These are phyloP conservation scores for Aramus guarauna DNA, from an alignment of 2,113 vertebrate species.

Conservation along the genomic window DNA sequence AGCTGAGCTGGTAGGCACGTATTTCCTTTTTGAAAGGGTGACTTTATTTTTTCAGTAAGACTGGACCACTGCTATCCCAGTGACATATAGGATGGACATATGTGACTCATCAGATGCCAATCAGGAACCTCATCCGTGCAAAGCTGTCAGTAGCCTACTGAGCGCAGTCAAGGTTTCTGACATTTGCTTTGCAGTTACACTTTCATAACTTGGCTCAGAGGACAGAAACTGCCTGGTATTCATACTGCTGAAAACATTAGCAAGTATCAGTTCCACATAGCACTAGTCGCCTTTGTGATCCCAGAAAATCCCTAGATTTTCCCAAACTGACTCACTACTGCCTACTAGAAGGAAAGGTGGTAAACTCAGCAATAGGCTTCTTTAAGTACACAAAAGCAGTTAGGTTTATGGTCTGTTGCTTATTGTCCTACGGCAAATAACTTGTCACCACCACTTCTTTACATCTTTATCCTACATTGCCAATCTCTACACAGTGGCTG, in stretches of 20 bases:
- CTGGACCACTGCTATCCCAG: background rate
- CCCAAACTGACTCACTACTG: background rate
- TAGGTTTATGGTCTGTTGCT: background rate
- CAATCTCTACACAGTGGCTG: background rate
- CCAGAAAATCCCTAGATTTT: background rate
- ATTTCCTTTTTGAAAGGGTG: background rate
- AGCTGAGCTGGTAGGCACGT: background rate
- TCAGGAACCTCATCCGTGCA: background rate
- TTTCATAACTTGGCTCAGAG: background rate
- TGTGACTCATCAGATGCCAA: background rate
- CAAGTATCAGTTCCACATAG: accelerated
- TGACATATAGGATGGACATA: background rate
- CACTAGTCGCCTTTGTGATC: background rate
- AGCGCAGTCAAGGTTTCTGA: background rate
- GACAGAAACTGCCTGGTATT: background rate
- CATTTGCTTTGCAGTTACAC: background rate
- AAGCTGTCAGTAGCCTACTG: background rate
- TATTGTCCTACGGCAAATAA: background rate
- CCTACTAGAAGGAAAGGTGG: background rate
- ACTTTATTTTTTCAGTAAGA: background rate
- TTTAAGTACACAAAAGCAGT: background rate
- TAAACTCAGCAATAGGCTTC: background rate
- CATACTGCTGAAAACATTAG: background rate
- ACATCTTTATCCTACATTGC: background rate
- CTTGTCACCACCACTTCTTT: background rate